Conservation (phyloP, 2,888 invertebrate species). For the Tinea semifulvella region DNA sequence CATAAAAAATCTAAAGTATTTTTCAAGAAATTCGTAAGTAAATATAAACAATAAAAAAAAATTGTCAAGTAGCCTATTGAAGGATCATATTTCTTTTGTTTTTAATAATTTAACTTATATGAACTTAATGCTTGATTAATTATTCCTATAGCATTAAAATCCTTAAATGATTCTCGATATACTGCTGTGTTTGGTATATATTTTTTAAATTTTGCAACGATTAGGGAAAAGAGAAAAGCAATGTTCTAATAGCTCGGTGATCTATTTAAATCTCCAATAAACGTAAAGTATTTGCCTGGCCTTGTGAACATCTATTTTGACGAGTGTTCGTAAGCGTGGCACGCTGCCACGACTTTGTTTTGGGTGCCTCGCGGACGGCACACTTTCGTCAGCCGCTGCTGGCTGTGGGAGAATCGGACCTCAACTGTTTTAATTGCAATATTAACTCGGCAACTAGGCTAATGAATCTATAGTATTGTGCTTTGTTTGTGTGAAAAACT, state of each 20-base stretch:
- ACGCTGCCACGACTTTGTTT: slow-evolving; percentile 52
- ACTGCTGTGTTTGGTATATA: too few species aligned
- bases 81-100: too few species aligned
- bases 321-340: slow-evolving; percentile 33
- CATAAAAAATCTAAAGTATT: too few species aligned
- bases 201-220: too few species aligned
- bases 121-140: too few species aligned
- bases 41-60: too few species aligned
- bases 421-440: slow-evolving; percentile 45
- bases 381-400: slow-evolving; percentile 35
- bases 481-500: slow-evolving; percentile 49
- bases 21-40: too few species aligned
- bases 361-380: slow-evolving; percentile 34
- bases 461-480: slow-evolving; percentile 53
- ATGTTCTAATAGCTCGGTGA: neutral
- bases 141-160: too few species aligned
- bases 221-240: neutral
- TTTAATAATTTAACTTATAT: too few species aligned
- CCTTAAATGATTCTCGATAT: too few species aligned
- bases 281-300: slow-evolving; percentile 29
- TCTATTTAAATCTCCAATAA: slow-evolving; percentile 5
- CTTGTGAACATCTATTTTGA: slow-evolving; percentile 52
- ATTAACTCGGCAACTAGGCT: slow-evolving; percentile 56
- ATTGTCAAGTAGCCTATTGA: too few species aligned
- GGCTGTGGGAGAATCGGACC: slow-evolving; percentile 20